Percentiles rank a stretch among this genome's conserved stretches.
These are phyloP conservation scores for Gobio gobio DNA, from an alignment of 2,113 vertebrate species.

Conservation along the genomic window DNA sequence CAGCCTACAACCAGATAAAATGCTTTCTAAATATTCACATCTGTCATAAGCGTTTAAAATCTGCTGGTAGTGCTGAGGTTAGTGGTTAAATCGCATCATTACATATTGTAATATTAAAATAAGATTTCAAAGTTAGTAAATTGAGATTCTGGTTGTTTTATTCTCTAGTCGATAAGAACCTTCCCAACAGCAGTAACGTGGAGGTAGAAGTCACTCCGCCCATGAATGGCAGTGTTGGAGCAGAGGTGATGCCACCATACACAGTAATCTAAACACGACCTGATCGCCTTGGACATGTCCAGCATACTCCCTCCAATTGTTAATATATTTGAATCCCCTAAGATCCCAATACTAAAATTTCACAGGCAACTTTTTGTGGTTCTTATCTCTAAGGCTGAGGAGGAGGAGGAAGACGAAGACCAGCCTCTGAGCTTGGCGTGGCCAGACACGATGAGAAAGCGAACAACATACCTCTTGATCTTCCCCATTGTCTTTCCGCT, in stretches of 20 bases:
- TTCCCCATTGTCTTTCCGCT: conserved; percentile 91
- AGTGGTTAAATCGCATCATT: neutral
- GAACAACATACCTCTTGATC: conserved; percentile 85
- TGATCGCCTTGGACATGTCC: neutral
- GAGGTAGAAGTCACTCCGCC: conserved; percentile 93
- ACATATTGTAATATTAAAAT: neutral
- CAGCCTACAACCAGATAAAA: neutral
- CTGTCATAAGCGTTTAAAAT: neutral
- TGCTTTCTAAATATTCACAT: neutral
- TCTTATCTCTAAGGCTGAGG: conserved; percentile 63
- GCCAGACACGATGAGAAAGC: conserved; percentile 88
- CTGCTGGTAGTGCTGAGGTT: neutral
- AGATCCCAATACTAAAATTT: neutral
- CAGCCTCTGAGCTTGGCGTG: conserved; percentile 93
- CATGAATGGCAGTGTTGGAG: conserved; percentile 83
- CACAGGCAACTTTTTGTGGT: neutral
- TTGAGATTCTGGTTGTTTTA: conserved; percentile 4
- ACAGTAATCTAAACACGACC: neutral
- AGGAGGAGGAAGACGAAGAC: conserved; percentile 83
- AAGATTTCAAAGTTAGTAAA: neutral
- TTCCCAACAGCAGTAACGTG: conserved; percentile 83
- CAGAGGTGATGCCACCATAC: conserved; percentile 58
- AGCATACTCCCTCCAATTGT: too few species aligned
- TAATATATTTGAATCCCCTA: neutral
- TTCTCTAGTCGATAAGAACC: conserved; percentile 77